Evolutionary conservation across 1,140 invertebrate genomes (phyloP), one percentile per base, ranked within the genome.

Genomic region (Meteorus sp.): DNA sequence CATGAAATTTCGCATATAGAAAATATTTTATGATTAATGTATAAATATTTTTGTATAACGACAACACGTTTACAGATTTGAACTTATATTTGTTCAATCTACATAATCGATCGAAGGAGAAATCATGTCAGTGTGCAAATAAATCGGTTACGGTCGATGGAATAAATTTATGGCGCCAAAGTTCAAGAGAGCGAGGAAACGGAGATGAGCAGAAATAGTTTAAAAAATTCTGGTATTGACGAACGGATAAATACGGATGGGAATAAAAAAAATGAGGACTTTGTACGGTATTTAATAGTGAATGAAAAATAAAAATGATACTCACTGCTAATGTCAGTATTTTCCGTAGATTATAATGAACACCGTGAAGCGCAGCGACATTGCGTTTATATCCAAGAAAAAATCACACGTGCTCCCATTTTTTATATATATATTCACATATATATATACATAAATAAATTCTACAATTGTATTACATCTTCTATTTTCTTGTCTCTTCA

Each of bases 261-360:
- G 27, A 53, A 31, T 20, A 39, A 37, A 51, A 22, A 37, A 13
- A 56, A 58, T 3, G 20, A 39, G 35, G 23, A 6, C 3, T n/a
- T n/a, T 15, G 27, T 37, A 20, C 15, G 37, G 31, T 7, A 15
- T 13, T n/a, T 23, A 15, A 29, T n/a, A n/a, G n/a, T n/a, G n/a
- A n/a, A n/a, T n/a, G 11, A 47, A 23, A 45, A 33, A 19, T 55
- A 53, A 33, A 22, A n/a, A n/a, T 43, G 51, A 15, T 64, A 67
- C 70, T 72, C 60, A 72, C 70, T 72, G 69, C 41, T 37, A 56
- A 59, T 66, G 61, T 72, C 62, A 70, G 48, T 66, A 62, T 70
- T 55, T 66, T 61, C 25, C 37, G 53, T 58, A 55, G 27, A 60
- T 44, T 22, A 60, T 44, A 41, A 58, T 45, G 41, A 57, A 54